These are phyloP conservation scores for Drosophila eugracilis DNA, from an alignment of 1,140 invertebrate species.

Conservation along the genomic window DNA sequence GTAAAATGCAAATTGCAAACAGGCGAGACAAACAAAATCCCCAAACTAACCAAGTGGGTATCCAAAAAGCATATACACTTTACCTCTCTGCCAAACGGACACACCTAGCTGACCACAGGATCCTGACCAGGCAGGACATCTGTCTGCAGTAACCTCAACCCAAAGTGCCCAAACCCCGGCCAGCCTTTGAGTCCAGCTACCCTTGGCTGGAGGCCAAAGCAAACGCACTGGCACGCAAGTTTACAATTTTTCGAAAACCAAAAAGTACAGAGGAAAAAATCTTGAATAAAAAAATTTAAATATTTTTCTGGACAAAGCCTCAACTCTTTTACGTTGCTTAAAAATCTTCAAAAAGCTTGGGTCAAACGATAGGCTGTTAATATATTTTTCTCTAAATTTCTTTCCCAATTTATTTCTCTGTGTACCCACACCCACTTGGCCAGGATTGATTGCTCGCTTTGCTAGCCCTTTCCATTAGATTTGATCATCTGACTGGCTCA, in stretches of 20 bases:
- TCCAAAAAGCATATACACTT: constrained; percentile 7
- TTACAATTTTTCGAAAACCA: constrained; percentile 23
- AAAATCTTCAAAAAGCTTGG: too few relatives aligned
- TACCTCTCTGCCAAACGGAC: constrained; percentile 14
- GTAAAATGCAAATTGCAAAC: constrained; percentile 64
- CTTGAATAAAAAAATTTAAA: too few relatives aligned
- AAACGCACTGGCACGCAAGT: constrained; percentile 56
- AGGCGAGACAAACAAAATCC: constrained; percentile 64
- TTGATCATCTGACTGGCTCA: constrained; percentile 32
- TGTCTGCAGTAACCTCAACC: constrained; percentile 36
- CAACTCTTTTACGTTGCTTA: too few relatives aligned
- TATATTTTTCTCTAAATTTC: background rate
- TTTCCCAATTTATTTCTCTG: background rate
- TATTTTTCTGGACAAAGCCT: too few relatives aligned
- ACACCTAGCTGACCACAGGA: constrained; percentile 64
- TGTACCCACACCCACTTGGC: constrained; percentile 1
- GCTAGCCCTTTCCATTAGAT: constrained; percentile 16
- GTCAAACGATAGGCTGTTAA: too few relatives aligned
- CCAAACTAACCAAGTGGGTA: constrained; percentile 47
- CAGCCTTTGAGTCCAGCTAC: constrained; percentile 10
- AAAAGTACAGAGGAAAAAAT: constrained; percentile 1
- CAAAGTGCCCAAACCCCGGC: constrained; percentile 1
- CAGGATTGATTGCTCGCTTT: constrained; percentile 23
- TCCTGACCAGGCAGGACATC: constrained; percentile 37
- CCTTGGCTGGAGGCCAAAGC: constrained; percentile 1